Percentiles rank a stretch among this genome's conserved stretches.
phyloP scores from a whole-genome alignment of 2,113 vertebrate species.

The Raja brachyura region DNA sequence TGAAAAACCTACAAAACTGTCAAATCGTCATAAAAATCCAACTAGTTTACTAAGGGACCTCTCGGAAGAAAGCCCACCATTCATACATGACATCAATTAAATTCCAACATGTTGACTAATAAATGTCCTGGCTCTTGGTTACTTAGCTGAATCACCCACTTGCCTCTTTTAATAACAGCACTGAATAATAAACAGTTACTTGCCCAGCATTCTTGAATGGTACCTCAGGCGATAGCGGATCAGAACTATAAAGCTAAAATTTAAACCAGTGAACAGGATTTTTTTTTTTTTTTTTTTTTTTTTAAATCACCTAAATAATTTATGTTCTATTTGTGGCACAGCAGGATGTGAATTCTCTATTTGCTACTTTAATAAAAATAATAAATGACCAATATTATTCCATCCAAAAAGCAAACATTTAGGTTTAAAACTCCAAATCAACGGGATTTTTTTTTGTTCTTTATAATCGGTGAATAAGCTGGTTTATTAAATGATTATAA shows the following conservation, averaged over 20 bases:
- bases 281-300: too few relatives aligned
- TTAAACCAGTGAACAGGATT: neutral
- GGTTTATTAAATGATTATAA: neutral
- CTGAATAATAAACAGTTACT: neutral
- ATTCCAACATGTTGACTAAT: neutral
- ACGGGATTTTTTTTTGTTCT: neutral
- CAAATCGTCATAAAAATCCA: neutral
- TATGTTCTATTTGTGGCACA: too few relatives aligned
- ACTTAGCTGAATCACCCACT: neutral
- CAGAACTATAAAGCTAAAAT: neutral
- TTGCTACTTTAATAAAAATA: constrained; percentile 6
- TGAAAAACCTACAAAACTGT: neutral
- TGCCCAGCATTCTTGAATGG: neutral
- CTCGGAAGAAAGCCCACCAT: neutral
- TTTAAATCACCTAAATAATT: neutral
- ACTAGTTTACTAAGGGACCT: neutral
- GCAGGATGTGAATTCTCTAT: neutral
- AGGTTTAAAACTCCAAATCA: neutral
- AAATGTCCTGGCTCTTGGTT: neutral
- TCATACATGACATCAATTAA: neutral
- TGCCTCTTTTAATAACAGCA: neutral
- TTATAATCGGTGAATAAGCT: constrained; percentile 10
- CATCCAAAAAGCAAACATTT: constrained; percentile 22
- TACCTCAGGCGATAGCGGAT: neutral
- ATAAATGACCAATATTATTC: neutral